phyloP scores from a whole-genome alignment of 2,888 invertebrate genomes.

The Limnephilus rhombicus region DNA sequence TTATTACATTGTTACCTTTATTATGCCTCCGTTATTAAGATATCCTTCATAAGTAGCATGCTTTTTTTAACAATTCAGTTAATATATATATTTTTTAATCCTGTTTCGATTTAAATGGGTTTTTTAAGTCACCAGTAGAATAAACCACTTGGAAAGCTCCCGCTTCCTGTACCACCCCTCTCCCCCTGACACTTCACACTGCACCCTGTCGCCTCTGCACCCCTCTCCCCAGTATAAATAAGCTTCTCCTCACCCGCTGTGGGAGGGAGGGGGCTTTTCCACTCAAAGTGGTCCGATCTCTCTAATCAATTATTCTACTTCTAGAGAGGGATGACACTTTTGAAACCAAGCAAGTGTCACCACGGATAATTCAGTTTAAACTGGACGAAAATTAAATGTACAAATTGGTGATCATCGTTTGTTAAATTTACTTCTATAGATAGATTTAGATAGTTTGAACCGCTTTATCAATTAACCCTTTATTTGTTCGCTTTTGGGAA shows the following conservation, averaged over 20 bases:
- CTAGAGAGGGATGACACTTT: background rate
- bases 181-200: background rate
- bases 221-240: slow-evolving; percentile 25
- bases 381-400: background rate
- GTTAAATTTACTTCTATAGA: no score
- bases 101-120: no score
- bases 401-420: no score
- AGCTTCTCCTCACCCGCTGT: background rate
- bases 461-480: no score
- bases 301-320: slow-evolving; percentile 22
- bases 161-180: background rate
- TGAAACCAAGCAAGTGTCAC: background rate
- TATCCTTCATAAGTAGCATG: no score
- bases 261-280: background rate
- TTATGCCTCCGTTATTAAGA: no score
- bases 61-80: no score
- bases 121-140: background rate
- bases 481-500: no score
- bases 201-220: background rate
- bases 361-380: background rate
- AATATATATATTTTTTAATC: no score
- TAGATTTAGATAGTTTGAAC: no score
- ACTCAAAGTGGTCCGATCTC: slow-evolving; percentile 42
- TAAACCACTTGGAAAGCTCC: background rate
- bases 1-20: no score